phyloP scores from a whole-genome alignment of 1,140 invertebrate species.

The Psilanteris sp. region DNA sequence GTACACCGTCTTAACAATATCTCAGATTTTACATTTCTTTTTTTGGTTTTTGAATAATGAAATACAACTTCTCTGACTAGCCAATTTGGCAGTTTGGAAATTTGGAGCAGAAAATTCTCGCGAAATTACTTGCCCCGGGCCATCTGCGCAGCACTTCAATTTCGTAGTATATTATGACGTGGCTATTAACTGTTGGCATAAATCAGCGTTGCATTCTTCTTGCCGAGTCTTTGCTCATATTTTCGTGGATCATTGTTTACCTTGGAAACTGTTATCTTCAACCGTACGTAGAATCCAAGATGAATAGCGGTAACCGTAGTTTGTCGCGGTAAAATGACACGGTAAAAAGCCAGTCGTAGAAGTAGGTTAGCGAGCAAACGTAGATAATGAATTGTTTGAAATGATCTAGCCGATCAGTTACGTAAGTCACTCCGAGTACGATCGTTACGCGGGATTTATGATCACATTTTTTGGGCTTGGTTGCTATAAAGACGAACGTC shows the following conservation, averaged over 20 bases:
- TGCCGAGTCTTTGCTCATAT: background rate
- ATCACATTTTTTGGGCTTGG: conserved; percentile 63
- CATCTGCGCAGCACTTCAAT: conserved; percentile 35
- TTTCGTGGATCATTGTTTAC: conserved; percentile 27
- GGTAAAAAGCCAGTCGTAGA: conserved; percentile 32
- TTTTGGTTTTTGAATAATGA: conserved; percentile 51
- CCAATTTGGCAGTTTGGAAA: conserved; percentile 45
- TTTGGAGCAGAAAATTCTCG: conserved; percentile 54
- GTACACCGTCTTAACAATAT: conserved; percentile 39
- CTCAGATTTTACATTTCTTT: conserved; percentile 32
- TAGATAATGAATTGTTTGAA: conserved; percentile 56
- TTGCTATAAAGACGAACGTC: conserved; percentile 51
- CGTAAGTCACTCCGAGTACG: conserved; percentile 33
- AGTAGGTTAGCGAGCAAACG: conserved; percentile 49
- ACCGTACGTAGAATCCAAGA: background rate
- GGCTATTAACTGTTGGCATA: conserved; percentile 49
- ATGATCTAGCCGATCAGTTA: conserved; percentile 56
- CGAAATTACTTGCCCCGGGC: conserved; percentile 42
- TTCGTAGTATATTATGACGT: conserved; percentile 34
- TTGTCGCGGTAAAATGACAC: conserved; percentile 37
- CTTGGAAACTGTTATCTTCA: conserved; percentile 1
- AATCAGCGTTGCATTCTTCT: conserved; percentile 28
- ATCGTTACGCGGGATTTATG: conserved; percentile 63
- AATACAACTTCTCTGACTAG: conserved; percentile 36
- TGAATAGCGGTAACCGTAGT: background rate